phyloP scores from a whole-genome alignment of 2,113 vertebrate species.

The Ictidomys tridecemlineatus region DNA sequence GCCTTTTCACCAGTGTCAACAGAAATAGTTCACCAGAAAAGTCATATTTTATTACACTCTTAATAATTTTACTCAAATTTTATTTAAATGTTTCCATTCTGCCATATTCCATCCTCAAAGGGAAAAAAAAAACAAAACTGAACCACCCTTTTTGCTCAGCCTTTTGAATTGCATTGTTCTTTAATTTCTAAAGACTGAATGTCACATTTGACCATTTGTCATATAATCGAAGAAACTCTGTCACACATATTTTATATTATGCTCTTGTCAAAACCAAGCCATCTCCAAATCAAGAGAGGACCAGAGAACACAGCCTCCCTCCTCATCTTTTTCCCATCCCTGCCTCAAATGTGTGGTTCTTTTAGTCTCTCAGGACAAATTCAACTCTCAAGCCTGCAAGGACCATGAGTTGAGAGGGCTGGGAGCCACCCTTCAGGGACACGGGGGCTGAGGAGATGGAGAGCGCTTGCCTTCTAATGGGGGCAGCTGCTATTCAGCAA shows the following conservation, averaged over 20 bases:
- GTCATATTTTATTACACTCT: background rate
- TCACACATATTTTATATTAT: background rate
- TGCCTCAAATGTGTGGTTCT: background rate
- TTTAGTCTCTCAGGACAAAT: background rate
- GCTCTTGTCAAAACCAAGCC: background rate
- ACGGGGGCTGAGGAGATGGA: background rate
- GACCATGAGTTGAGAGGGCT: background rate
- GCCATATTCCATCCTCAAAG: background rate
- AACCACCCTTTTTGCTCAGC: background rate
- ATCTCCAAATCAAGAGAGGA: background rate
- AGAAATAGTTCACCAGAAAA: background rate
- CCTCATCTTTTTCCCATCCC: background rate
- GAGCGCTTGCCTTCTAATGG: background rate
- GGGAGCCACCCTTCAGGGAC: background rate
- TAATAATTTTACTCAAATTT: background rate
- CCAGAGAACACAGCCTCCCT: background rate
- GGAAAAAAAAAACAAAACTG: background rate
- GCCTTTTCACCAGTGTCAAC: background rate
- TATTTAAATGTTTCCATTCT: background rate
- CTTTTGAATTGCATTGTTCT: conserved; percentile 6
- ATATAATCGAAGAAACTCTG: conserved; percentile 13
- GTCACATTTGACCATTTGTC: background rate
- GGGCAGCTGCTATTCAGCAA: background rate
- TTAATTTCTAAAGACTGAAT: background rate
- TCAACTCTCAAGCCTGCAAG: background rate